Evolutionary conservation across 1,140 invertebrate species (phyloP).

Genomic region (Potamilus streckersoni): DNA sequence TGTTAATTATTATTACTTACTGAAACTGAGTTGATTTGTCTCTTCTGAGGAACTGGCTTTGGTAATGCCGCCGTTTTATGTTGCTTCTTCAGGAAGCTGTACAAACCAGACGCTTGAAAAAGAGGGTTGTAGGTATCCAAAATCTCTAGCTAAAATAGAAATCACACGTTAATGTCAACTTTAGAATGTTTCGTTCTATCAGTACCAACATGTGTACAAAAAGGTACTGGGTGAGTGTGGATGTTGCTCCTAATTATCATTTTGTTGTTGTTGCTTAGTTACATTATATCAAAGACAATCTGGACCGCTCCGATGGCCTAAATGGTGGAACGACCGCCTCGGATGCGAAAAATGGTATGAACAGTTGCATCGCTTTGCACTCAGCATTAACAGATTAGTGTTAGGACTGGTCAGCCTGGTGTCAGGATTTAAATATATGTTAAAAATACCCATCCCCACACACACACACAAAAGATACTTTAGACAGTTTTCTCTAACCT

Average conservation of each 20-base stretch:
- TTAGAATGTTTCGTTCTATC: not conserved
- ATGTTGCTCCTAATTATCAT: not conserved
- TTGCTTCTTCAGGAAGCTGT: constrained; percentile 25
- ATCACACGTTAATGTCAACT: not conserved
- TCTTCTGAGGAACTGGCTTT: not conserved
- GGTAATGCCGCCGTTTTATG: constrained; percentile 5
- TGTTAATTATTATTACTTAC: too few relatives aligned
- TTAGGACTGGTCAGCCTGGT: too few relatives aligned
- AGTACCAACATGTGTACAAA: not conserved
- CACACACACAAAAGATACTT: not conserved
- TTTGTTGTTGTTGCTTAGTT: not conserved
- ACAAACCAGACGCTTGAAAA: constrained; percentile 16
- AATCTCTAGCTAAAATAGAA: constrained; percentile 24
- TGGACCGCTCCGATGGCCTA: not conserved
- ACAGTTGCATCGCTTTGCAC: too few relatives aligned
- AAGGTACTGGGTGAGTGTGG: not conserved
- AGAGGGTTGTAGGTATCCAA: constrained; percentile 29
- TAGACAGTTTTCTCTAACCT: not conserved
- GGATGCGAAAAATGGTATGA: too few relatives aligned
- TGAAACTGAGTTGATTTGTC: too few relatives aligned
- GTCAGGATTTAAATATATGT: too few relatives aligned
- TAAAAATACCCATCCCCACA: too few relatives aligned
- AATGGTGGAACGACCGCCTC: too few relatives aligned
- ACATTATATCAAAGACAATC: not conserved
- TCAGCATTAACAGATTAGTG: too few relatives aligned